phyloP scores from a whole-genome alignment of 2,888 invertebrate genomes.

The Lasioglossum zephyrum region DNA sequence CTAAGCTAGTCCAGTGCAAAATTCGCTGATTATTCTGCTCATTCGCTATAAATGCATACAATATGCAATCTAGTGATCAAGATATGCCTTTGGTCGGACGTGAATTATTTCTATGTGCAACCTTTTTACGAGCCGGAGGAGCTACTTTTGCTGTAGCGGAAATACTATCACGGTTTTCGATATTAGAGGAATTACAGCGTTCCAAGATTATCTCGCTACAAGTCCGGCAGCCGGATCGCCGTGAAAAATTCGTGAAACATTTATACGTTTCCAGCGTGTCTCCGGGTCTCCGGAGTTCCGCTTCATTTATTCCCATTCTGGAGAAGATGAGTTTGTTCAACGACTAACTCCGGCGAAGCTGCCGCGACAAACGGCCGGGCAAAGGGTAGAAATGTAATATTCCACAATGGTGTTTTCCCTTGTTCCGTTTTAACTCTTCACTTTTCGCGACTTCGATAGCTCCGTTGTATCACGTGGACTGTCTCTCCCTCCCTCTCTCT shows the following conservation, averaged over 20 bases:
- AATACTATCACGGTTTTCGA: neutral
- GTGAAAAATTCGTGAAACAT: slow-evolving; percentile 5
- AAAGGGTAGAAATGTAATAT: slow-evolving; percentile 39
- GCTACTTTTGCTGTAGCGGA: neutral
- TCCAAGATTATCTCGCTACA: neutral
- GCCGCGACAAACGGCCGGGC: neutral
- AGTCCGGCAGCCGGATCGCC: neutral
- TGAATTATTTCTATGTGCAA: neutral
- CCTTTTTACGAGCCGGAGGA: neutral
- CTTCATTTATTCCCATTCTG: slow-evolving; percentile 19
- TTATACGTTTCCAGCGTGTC: neutral
- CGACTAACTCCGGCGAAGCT: neutral
- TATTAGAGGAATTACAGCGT: neutral
- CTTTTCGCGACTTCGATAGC: slow-evolving; percentile 34
- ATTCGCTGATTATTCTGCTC: neutral
- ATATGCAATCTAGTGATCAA: neutral
- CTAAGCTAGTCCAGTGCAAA: neutral
- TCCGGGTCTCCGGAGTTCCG: no score
- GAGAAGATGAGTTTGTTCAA: slow-evolving; percentile 11
- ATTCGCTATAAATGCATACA: neutral
- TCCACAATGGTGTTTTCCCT: slow-evolving; percentile 31
- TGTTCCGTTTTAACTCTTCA: slow-evolving; percentile 33
- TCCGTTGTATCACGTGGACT: neutral
- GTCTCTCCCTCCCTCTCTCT: no score
- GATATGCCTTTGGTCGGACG: neutral